Conservation (phyloP, 2,888 invertebrate species). For the Tolmerus cingulatus region DNA sequence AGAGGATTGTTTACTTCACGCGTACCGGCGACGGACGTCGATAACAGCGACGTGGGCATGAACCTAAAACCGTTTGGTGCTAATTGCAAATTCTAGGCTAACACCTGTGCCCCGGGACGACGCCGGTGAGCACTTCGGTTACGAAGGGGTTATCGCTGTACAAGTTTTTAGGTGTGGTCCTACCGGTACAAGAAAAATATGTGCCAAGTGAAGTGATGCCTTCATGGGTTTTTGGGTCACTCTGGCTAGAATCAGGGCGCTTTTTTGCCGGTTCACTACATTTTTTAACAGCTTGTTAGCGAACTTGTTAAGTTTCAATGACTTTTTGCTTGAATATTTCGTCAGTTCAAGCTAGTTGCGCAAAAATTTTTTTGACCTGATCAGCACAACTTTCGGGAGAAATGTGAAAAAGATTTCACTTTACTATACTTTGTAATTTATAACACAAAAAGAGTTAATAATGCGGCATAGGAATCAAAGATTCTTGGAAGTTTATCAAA, state of each 20-base stretch:
- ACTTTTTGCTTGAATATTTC: background rate
- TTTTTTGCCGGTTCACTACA: background rate
- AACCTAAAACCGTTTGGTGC: background rate
- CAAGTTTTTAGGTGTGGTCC: background rate
- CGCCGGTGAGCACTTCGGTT: background rate
- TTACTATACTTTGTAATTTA: too few relatives aligned
- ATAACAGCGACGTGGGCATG: background rate
- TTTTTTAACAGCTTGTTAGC: background rate
- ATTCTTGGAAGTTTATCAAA: too few relatives aligned
- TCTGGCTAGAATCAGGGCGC: background rate
- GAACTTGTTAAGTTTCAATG: background rate
- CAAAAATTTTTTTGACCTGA: background rate
- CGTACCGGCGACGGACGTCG: background rate
- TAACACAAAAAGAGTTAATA: too few relatives aligned
- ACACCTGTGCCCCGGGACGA: background rate
- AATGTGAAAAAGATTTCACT: too few relatives aligned
- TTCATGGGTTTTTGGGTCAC: background rate
- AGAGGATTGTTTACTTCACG: background rate
- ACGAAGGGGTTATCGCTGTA: background rate
- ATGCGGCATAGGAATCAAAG: too few relatives aligned
- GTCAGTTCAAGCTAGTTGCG: background rate
- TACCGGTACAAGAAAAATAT: background rate
- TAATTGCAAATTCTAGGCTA: conserved; percentile 19
- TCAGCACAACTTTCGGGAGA: background rate
- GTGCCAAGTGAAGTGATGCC: background rate